These are phyloP conservation scores for Chrysotoxum bicinctum DNA, from an alignment of 2,888 invertebrate genomes.

Conservation along the genomic window DNA sequence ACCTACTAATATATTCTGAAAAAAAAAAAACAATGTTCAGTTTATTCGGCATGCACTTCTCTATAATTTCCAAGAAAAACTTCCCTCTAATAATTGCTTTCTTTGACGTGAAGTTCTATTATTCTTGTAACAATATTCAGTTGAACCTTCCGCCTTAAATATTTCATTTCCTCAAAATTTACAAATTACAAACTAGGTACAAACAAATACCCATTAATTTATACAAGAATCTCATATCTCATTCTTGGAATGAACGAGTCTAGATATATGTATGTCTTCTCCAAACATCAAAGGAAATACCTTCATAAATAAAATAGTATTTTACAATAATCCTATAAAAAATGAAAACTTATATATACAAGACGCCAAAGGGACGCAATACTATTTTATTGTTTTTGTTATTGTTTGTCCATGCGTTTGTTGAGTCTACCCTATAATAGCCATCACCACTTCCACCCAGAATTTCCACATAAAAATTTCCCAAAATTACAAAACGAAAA, in stretches of 20 bases:
- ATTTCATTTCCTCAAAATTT: background rate
- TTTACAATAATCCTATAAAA: slow-evolving; percentile 58
- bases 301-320: slow-evolving; percentile 51
- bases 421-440: background rate
- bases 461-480: slow-evolving; percentile 53
- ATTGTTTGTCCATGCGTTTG: background rate
- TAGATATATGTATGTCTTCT: slow-evolving; percentile 2
- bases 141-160: background rate
- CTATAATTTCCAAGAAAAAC: too few relatives aligned
- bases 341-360: slow-evolving; percentile 36
- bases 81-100: background rate
- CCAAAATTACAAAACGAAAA: slow-evolving; percentile 49
- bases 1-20: too few relatives aligned
- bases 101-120: background rate
- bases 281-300: slow-evolving; percentile 38
- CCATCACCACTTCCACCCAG: background rate
- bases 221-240: slow-evolving; percentile 25
- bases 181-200: background rate
- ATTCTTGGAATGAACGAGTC: too few relatives aligned
- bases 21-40: too few relatives aligned
- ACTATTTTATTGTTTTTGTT: background rate
- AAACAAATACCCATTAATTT: slow-evolving; percentile 34
- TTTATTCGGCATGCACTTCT: too few relatives aligned
- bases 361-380: slow-evolving; percentile 62
- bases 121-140: background rate